Evolutionary conservation across 1,140 invertebrate genomes (phyloP), one percentile per base, ranked within the genome.

Genomic region (Pogonomyrmex barbatus): DNA sequence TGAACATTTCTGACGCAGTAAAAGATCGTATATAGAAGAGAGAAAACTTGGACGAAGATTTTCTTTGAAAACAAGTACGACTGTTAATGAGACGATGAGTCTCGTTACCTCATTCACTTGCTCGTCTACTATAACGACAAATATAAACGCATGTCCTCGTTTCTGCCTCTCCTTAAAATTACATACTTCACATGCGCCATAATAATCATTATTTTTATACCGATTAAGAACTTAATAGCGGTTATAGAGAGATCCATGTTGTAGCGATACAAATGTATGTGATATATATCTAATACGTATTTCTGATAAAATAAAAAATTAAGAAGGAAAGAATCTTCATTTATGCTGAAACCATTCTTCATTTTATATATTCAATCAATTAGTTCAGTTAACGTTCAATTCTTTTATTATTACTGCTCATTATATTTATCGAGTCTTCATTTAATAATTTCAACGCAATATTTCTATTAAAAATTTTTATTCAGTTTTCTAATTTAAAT

Each of bases 51-150:
- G n/a, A 42, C 47, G n/a, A 73, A 73, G 54, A 83, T 83, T 83
- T 83, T 83, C 79, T 83, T 83, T 83, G 68, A 83, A 83, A 83
- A 83, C 79, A 83, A 24, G 54, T 36, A 83, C 42, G 79, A 75
- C 42, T 75, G 79, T 73, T 75, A 73, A 83, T 73, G 79, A 82
- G 42, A 82, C 79, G 42, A 82, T 82, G 54, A 83, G 79, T 83
- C 79, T 71, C 65, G 65, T 81, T 81, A 71, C 52, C 33, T 73
- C 67, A 24, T 75, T 60, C 68, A 9, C 42, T 50, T 30, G 33
- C n/a, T 39, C 68, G 5, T 70, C 60, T 47, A 36, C 65, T 30
- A 2, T n/a, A 24, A 24, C 24, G n/a, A 4, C 30, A 67, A 82
- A 82, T 73, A 54, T 71, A 73, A 71, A 82, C 30, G 78, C 65